phyloP scores from a whole-genome alignment of 2,888 invertebrate species.

The Phyllotreta cruciferae region DNA sequence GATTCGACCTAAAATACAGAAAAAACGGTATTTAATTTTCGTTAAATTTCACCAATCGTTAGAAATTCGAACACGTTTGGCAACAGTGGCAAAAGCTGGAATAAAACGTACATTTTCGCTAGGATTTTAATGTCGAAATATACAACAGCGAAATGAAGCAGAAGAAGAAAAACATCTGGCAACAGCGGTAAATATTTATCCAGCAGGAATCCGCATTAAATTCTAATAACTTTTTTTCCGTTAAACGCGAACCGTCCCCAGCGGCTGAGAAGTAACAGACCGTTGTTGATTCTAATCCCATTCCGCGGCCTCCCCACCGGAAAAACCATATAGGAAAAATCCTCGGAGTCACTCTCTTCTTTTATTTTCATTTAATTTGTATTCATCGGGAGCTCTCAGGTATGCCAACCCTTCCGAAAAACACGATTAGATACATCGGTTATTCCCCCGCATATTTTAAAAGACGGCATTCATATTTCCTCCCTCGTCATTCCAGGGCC shows the following conservation, averaged over 20 bases:
- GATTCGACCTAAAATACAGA: conserved; percentile 56
- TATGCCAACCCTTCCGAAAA: conserved; percentile 38
- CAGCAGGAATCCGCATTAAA: too few species aligned
- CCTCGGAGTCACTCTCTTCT: conserved; percentile 33
- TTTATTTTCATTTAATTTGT: conserved; percentile 37
- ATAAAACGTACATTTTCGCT: too few species aligned
- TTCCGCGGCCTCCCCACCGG: conserved; percentile 15
- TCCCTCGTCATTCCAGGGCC: conserved; percentile 22
- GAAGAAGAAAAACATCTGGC: background rate
- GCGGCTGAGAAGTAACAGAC: conserved; percentile 23
- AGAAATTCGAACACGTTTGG: conserved; percentile 2
- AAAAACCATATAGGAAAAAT: conserved; percentile 26
- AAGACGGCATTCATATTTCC: conserved; percentile 43
- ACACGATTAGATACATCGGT: conserved; percentile 41
- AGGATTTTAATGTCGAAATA: background rate
- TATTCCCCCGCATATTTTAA: conserved; percentile 42
- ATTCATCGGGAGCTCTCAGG: conserved; percentile 39
- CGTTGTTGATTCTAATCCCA: conserved; percentile 21
- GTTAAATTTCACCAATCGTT: background rate
- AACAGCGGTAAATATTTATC: too few species aligned
- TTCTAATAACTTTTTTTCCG: conserved; percentile 4
- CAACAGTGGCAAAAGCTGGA: conserved; percentile 17
- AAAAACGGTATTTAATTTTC: conserved; percentile 10
- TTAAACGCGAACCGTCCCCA: conserved; percentile 15
- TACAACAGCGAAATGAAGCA: too few species aligned